These are phyloP conservation scores for Bambusicola thoracicus DNA, from an alignment of 2,113 vertebrate genomes.

Conservation along the genomic window DNA sequence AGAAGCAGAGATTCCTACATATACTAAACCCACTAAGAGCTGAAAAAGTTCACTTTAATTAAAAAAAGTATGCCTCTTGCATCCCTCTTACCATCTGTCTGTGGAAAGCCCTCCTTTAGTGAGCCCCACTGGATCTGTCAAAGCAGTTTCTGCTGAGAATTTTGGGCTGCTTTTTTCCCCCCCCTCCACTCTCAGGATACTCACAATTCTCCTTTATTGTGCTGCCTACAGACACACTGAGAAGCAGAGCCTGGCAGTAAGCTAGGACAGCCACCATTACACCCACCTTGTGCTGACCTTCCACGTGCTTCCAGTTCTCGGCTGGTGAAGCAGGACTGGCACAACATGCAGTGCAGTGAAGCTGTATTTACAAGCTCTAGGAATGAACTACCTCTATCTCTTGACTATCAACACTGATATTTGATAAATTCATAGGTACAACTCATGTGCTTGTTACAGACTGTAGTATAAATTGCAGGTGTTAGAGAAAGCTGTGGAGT, in stretches of 20 bases:
- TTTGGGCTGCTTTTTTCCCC: background rate
- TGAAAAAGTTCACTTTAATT: conserved; percentile 13
- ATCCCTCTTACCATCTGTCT: conserved; percentile 51
- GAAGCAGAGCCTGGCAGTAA: background rate
- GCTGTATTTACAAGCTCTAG: background rate
- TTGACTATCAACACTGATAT: background rate
- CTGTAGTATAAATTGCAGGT: background rate
- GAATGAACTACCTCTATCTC: background rate
- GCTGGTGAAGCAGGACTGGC: background rate
- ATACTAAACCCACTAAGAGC: background rate
- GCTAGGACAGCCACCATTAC: background rate
- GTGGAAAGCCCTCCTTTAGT: background rate
- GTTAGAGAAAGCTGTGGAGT: background rate
- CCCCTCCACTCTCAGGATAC: background rate
- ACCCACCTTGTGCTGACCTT: background rate
- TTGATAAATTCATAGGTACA: background rate
- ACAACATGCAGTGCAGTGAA: background rate
- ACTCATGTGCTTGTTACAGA: background rate
- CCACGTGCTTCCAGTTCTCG: background rate
- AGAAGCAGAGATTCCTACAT: conserved; percentile 17
- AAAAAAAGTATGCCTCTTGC: conserved; percentile 1
- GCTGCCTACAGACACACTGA: background rate
- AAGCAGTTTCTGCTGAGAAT: background rate
- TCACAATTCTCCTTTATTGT: background rate
- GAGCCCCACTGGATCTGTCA: background rate